phyloP scores from a whole-genome alignment of 2,797 vertebrate species.

The Lophius americanus region DNA sequence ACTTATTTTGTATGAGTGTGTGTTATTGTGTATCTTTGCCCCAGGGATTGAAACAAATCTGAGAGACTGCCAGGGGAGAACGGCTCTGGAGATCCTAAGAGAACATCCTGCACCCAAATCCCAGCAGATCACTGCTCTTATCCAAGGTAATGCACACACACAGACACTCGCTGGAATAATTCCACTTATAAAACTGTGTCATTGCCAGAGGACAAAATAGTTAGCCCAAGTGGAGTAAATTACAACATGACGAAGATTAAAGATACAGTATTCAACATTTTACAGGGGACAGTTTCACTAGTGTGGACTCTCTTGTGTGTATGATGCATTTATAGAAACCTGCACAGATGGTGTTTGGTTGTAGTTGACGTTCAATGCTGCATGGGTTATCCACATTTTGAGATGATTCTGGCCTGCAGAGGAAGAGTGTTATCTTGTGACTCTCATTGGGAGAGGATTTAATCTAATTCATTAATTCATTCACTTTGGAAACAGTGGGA shows the following conservation, averaged over 20 bases:
- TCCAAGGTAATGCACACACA: slow-evolving; percentile 85
- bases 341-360: neutral
- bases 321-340: too few relatives aligned
- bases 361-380: neutral
- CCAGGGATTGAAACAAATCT: slow-evolving; percentile 93
- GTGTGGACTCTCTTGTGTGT: neutral
- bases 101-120: slow-evolving; percentile 95
- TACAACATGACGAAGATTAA: neutral
- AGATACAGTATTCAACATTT: neutral
- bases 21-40: slow-evolving; percentile 9
- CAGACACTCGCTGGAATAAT: slow-evolving; percentile 14
- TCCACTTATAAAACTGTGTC: slow-evolving; percentile 7
- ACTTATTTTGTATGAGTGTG: neutral
- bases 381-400: neutral
- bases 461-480: too few relatives aligned
- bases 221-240: neutral
- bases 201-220: slow-evolving; percentile 5
- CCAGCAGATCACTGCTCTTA: slow-evolving; percentile 92
- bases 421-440: too few relatives aligned
- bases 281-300: too few relatives aligned
- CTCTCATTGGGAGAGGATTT: too few relatives aligned
- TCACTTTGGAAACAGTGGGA: too few relatives aligned
- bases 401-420: too few relatives aligned
- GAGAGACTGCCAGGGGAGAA: slow-evolving; percentile 90
- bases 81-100: slow-evolving; percentile 92